Evolutionary conservation across 2,797 vertebrate genomes (phyloP).

Genomic region (Poecilia velifera): DNA sequence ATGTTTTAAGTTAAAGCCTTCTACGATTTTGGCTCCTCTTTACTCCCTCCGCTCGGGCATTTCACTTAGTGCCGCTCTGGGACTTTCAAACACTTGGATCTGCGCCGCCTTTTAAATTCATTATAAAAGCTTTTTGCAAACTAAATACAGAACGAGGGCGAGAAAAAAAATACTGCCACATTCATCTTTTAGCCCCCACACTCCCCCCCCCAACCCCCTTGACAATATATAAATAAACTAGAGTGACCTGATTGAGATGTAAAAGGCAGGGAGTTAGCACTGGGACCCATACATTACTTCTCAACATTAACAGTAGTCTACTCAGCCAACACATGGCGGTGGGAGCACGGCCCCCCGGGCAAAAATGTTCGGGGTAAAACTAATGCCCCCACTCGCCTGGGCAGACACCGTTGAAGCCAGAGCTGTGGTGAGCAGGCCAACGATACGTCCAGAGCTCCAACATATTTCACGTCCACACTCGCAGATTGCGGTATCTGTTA

Average conservation of each 20-base stretch:
- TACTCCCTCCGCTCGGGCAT: conserved; percentile 14
- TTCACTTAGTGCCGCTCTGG: conserved; percentile 76
- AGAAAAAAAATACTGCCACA: conserved; percentile 69
- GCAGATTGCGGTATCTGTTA: conserved; percentile 33
- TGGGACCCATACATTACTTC: conserved; percentile 79
- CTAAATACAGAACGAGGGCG: conserved; percentile 72
- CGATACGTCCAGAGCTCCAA: conserved; percentile 41
- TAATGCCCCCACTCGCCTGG: conserved; percentile 63
- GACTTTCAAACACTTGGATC: conserved; percentile 77
- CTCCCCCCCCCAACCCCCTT: conserved; percentile 48
- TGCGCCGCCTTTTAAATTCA: conserved; percentile 79
- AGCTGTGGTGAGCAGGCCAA: conserved; percentile 39
- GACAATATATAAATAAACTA: conserved; percentile 84
- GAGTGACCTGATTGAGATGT: conserved; percentile 84
- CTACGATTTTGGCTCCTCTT: conserved; percentile 60
- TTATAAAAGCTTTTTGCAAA: conserved; percentile 84
- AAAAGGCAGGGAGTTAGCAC: conserved; percentile 81
- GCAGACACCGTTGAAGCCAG: conserved; percentile 60
- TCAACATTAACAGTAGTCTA: conserved; percentile 79
- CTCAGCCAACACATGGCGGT: conserved; percentile 71
- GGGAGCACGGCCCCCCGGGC: conserved; percentile 66
- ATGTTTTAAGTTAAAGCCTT: conserved; percentile 72
- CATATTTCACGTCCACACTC: conserved; percentile 46
- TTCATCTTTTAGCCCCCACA: conserved; percentile 68
- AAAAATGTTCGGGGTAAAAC: conserved; percentile 67